Evolutionary conservation across 2,797 vertebrate species (phyloP).

Genomic region (Urocyon cinereoargenteus): DNA sequence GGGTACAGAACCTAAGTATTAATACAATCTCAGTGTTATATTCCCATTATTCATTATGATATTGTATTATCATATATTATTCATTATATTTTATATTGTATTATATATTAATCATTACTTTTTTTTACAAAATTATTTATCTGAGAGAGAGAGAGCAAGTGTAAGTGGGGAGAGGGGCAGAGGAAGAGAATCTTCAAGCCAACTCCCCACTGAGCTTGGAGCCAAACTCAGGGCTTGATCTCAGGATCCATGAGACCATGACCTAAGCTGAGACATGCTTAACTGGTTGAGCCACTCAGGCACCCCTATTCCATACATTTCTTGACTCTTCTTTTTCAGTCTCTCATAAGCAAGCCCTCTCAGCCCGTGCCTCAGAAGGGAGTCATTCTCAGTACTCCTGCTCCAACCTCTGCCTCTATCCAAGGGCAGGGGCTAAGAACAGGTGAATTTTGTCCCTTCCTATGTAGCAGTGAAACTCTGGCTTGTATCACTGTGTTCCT

Average conservation of each 20-base stretch:
- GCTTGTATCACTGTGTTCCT: not conserved
- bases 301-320: not conserved
- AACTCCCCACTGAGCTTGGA: not conserved
- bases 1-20: not conserved
- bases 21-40: not conserved
- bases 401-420: not conserved
- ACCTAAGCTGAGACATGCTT: not conserved
- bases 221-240: not conserved
- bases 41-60: too few relatives aligned
- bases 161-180: too few relatives aligned
- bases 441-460: not conserved
- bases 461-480: not conserved
- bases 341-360: not conserved
- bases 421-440: not conserved
- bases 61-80: too few relatives aligned
- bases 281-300: not conserved
- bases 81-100: too few relatives aligned
- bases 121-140: too few relatives aligned
- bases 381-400: not conserved
- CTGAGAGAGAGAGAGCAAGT: too few relatives aligned
- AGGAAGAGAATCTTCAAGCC: not conserved
- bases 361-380: not conserved
- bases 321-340: not conserved
- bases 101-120: too few relatives aligned
- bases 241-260: not conserved